Base-by-base conservation (phyloP, 2,888 invertebrate genomes). In the Mesorhabditis belari region DNA sequence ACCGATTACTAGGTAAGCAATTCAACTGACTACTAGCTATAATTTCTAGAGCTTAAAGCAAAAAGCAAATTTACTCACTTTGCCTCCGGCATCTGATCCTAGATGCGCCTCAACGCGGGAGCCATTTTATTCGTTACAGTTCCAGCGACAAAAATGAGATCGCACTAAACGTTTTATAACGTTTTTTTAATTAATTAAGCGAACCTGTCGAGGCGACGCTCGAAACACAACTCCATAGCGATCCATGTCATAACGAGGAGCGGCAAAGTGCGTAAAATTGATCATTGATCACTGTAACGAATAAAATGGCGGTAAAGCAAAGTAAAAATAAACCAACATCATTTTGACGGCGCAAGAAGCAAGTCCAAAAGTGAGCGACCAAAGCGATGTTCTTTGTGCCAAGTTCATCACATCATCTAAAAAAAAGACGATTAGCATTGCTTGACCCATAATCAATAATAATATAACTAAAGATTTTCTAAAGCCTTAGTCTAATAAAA, bases 61-160 rank as follows among this genome's bases (percentile, higher is more conserved):
- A 52, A 17, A 19, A 19, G 50, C 23, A 58, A 26, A 17, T 5
- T 49, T 19, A 55, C 58, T 26, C 23, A 66, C 66, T 73, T 73
- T 2, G 71, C 64, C 58, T 78, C 78, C 4, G 79, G 79, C 79
- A 79, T 80, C 63, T 79, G 79, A 55, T 80, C 79, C 62, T 78
- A 80, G 52, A 85, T 90, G 84, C 91, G 92, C 68, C 98, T 87
- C 52, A 98, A 84, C 58, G 96, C 96, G 9, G 98, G 96, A 55
- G 98, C 98, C 98, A 98, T 98, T 86, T 99, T 98, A 83, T 98
- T 98, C 24, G 96, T 96, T 57, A 98, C 84, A 0, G 98, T 98
- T 52, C 98, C 98, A 70, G 98, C 96, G 0, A 98, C 94, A 81
- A 99, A 95, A 81, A 98, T 94, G 53, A 92, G 89, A 85, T 98